Percentiles rank a stretch among this genome's conserved stretches.
These are phyloP conservation scores for Spea bombifrons DNA, from an alignment of 2,113 vertebrate species.

Conservation along the genomic window DNA sequence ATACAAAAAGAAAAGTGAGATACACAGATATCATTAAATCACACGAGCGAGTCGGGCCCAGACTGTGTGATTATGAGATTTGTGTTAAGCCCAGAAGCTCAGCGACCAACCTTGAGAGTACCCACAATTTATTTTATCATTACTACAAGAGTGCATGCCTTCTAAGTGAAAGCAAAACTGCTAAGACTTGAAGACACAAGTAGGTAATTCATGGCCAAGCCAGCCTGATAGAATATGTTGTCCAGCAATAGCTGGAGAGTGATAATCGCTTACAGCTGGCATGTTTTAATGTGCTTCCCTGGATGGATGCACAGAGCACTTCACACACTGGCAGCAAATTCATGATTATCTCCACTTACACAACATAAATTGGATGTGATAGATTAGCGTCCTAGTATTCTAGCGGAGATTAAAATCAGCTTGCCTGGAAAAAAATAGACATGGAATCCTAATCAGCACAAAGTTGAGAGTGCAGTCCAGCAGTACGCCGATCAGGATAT, in stretches of 20 bases:
- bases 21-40: too few relatives aligned
- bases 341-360: constrained; percentile 13
- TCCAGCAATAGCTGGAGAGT: background rate
- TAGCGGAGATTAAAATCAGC: constrained; percentile 29
- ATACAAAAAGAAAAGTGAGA: too few relatives aligned
- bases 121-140: too few relatives aligned
- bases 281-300: background rate
- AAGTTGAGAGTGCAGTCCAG: constrained; percentile 10
- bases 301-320: background rate
- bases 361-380: background rate
- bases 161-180: too few relatives aligned
- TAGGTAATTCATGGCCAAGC: too few relatives aligned
- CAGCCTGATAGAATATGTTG: too few relatives aligned
- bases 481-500: constrained; percentile 4
- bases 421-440: constrained; percentile 15
- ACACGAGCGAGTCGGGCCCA: too few relatives aligned
- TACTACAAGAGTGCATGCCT: too few relatives aligned
- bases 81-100: too few relatives aligned
- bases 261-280: background rate
- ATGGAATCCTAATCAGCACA: constrained; percentile 8
- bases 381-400: background rate
- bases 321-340: background rate
- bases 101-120: too few relatives aligned
- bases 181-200: too few relatives aligned
- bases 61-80: too few relatives aligned